Percentiles rank a stretch among this genome's conserved stretches.
These are phyloP conservation scores for Siphlonurus alternatus DNA, from an alignment of 2,888 invertebrate species.

Conservation along the genomic window DNA sequence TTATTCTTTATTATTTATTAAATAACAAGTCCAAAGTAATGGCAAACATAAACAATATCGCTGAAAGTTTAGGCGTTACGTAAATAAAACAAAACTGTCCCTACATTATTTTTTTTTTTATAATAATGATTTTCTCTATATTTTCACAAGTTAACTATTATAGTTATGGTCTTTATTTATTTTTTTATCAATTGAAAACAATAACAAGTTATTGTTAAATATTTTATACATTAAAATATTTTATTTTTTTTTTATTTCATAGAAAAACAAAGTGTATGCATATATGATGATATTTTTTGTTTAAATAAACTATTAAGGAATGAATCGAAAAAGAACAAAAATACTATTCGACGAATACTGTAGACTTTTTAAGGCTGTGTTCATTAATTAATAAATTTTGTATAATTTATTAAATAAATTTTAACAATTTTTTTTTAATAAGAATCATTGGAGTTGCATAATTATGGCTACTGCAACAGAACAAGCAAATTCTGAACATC, in stretches of 20 bases:
- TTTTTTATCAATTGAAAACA: background rate
- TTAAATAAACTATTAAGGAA: too few species aligned
- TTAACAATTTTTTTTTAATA: background rate
- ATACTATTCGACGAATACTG: too few species aligned
- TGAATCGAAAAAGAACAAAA: too few species aligned
- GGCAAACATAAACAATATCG: background rate
- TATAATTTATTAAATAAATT: background rate
- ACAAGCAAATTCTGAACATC: background rate
- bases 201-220: too few species aligned
- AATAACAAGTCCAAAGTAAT: background rate
- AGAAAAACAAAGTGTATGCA: too few species aligned
- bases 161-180: background rate
- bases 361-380: background rate
- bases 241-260: too few species aligned
- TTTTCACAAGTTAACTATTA: background rate
- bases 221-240: too few species aligned
- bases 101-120: background rate
- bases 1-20: background rate
- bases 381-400: background rate
- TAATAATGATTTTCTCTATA: background rate
- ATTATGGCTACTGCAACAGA: background rate
- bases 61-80: background rate
- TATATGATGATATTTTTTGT: too few species aligned
- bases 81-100: background rate
- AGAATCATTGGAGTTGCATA: background rate